Conservation (phyloP, 1,140 invertebrate species). For the Steinernema feltiae region DNA sequence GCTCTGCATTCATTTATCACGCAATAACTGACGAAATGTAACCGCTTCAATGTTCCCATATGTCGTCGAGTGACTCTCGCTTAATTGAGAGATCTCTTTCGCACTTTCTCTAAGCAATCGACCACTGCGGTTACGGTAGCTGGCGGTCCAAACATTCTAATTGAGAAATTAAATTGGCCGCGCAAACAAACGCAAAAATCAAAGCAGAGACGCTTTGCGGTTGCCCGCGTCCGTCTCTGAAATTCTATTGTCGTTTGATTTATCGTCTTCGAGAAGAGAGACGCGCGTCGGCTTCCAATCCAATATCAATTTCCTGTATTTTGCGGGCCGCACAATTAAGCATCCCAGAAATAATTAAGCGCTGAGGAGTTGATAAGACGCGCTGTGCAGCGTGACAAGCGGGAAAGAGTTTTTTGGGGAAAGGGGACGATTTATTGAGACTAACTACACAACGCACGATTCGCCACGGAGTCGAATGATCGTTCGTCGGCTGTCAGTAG, state of each 20-base stretch:
- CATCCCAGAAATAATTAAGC: background rate
- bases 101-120: background rate
- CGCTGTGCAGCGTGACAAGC: background rate
- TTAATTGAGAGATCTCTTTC: background rate
- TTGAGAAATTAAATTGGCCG: background rate
- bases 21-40: background rate
- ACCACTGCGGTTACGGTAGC: background rate
- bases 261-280: background rate
- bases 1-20: background rate
- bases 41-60: background rate
- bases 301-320: conserved; percentile 15
- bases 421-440: background rate
- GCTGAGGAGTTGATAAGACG: conserved; percentile 7
- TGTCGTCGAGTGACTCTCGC: background rate
- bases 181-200: conserved; percentile 10
- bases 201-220: background rate
- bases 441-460: background rate
- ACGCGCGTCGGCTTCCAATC: conserved; percentile 5
- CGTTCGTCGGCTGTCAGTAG: background rate
- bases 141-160: background rate
- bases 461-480: background rate
- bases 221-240: background rate
- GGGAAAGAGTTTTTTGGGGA: background rate
- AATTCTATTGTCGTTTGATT: conserved; percentile 12
- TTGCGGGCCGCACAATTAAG: conserved; percentile 14